phyloP scores from a whole-genome alignment of 64 coral and sea anemone genomes.

The Stichodactyla mertensii region DNA sequence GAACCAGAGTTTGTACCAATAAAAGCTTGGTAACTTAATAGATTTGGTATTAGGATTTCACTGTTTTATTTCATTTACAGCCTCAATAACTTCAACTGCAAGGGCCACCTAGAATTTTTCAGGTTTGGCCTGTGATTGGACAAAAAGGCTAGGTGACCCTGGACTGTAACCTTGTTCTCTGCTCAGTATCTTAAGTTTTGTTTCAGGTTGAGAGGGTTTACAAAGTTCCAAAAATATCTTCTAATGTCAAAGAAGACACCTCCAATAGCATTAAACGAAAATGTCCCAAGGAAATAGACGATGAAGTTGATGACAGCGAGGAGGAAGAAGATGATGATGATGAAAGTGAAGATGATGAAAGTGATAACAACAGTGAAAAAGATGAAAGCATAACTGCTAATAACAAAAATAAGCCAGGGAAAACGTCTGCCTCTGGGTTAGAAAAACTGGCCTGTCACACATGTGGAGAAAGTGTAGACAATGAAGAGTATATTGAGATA shows the following conservation, averaged over 20 bases:
- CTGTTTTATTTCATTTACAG: no score
- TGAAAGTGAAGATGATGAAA: conserved; percentile 7
- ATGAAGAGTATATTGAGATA: conserved; percentile 43
- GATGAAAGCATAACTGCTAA: conserved; percentile 21
- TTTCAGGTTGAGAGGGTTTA: background rate
- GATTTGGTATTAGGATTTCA: no score
- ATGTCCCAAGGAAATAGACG: conserved; percentile 12
- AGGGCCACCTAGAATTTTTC: no score
- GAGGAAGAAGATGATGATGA: conserved; percentile 16
- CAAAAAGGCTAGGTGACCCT: no score
- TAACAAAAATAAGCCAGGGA: conserved; percentile 1
- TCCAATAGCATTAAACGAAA: background rate
- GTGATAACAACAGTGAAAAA: background rate
- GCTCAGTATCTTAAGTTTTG: background rate
- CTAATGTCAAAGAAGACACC: background rate
- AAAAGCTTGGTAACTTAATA: no score
- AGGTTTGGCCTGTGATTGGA: no score
- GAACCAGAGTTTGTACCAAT: no score
- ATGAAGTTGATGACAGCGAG: background rate
- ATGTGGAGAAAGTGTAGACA: conserved; percentile 67
- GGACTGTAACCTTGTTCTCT: background rate
- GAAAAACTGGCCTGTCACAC: conserved; percentile 28
- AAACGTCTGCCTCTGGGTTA: background rate
- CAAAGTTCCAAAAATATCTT: conserved; percentile 26
- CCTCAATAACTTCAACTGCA: no score